phyloP scores from a whole-genome alignment of 2,797 vertebrate species.

The Anguilla pacifica region DNA sequence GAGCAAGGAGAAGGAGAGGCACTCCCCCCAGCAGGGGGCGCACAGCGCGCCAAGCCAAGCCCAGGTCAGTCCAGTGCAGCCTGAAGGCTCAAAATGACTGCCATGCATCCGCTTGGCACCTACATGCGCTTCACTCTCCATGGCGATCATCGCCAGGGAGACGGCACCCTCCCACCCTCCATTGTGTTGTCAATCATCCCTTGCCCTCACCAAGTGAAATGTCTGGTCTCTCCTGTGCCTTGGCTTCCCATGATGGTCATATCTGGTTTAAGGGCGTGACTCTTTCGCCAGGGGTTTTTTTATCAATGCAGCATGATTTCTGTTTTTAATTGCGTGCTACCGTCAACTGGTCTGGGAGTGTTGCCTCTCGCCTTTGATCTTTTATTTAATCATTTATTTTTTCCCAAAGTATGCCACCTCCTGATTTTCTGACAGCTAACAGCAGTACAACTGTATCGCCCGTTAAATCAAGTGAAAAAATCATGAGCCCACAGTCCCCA shows the following conservation, averaged over 20 bases:
- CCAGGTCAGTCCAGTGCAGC: constrained; percentile 73
- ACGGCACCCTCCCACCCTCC: neutral
- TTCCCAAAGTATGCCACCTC: neutral
- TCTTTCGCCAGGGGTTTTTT: neutral
- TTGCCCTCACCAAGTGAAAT: neutral
- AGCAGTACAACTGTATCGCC: neutral
- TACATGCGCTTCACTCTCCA: neutral
- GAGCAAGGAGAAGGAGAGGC: constrained; percentile 84
- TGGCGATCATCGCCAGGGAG: neutral
- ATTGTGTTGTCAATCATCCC: neutral
- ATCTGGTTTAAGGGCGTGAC: neutral
- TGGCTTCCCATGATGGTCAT: neutral
- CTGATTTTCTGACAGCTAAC: neutral
- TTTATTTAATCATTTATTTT: neutral
- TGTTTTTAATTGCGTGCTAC: neutral
- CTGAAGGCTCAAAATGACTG: neutral
- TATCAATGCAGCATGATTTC: neutral
- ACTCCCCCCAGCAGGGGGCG: constrained; percentile 79
- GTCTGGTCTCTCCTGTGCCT: neutral
- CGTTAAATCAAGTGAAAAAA: neutral
- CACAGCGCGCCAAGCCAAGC: constrained; percentile 74
- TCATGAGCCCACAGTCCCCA: neutral
- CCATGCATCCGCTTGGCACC: neutral
- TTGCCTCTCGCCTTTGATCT: neutral
- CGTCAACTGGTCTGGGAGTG: neutral